Base-by-base conservation (phyloP, 2,888 invertebrate genomes). In the Argyra leucocephala region DNA sequence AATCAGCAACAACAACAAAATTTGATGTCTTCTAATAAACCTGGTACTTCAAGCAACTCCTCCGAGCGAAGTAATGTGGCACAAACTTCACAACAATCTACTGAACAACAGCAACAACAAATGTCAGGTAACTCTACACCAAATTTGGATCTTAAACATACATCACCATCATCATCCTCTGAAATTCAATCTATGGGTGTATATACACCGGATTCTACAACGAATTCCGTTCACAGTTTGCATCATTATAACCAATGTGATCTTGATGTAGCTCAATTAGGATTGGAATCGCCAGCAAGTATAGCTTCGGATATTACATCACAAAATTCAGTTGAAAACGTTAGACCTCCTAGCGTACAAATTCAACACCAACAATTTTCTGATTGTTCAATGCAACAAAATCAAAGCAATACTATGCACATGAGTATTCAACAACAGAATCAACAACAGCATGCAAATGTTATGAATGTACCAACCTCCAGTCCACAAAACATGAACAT, bases 281-380 rank as follows among this genome's bases (percentile, higher is more conserved):
- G 91, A 0, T 80, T 95, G 69, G 94, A 94, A 76, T 93, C 94
- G 0, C 93, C 95, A 0, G 88, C 91, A 0, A 91, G 92, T 58
- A 92, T 94, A 70, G 88, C 91, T 1, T 91, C 89, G 62, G 93
- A 94, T 76, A 84, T 93, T 79, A 88, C 89, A 10, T 88, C 87
- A 0, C 91, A 91, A 71, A 86, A 85, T 74, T 84, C 87, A 0
- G 85, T 86, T 0, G 87, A 88, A 70, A 81, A 82, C 48, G 81
- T 81, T 6, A 79, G 83, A n/a, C 83, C 85, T 5, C 83, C 84
- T 0, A 85, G 85, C 62, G 84, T 84, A 0, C 75, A 84, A 22
- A 82, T 83, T 0, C 80, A 81, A 57, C 78, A 72, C 75, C 81
- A 82, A 79, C 77, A 77, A 64, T 86, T 85, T 70, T 73, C 81